Evolutionary conservation across 1,140 invertebrate genomes (phyloP).

Genomic region (Antheraea mylitta): DNA sequence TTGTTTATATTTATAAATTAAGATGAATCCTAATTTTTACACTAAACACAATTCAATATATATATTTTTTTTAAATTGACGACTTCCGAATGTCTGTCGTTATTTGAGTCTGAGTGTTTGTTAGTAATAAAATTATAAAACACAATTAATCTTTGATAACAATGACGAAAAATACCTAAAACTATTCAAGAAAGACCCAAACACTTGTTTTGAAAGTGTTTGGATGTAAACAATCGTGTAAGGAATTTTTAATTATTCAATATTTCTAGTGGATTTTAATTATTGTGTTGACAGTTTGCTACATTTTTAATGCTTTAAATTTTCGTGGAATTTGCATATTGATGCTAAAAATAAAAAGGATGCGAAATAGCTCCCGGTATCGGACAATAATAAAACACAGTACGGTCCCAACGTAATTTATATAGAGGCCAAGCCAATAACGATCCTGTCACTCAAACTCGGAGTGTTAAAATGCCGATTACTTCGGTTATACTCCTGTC

Average conservation of each 20-base stretch:
- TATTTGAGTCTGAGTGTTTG: too few relatives aligned
- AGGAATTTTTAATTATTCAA: not conserved
- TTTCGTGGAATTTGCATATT: not conserved
- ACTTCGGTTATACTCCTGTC: not conserved
- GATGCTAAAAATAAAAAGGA: not conserved
- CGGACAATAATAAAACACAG: not conserved
- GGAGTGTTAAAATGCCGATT: constrained; percentile 2
- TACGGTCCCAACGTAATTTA: constrained; percentile 6
- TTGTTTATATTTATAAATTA: too few relatives aligned
- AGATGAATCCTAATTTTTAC: too few relatives aligned
- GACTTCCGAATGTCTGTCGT: too few relatives aligned
- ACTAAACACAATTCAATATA: too few relatives aligned
- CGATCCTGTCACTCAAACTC: not conserved
- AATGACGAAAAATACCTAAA: not conserved
- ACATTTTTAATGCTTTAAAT: not conserved
- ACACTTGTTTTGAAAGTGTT: too few relatives aligned
- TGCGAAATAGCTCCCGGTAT: constrained; percentile 1
- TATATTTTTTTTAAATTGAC: too few relatives aligned
- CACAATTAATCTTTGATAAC: too few relatives aligned
- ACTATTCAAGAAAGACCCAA: not conserved
- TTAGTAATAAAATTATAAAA: too few relatives aligned
- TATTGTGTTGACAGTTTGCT: not conserved
- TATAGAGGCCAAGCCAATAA: constrained; percentile 9
- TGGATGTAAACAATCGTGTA: not conserved
- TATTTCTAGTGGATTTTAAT: not conserved